phyloP scores from a whole-genome alignment of 23 tunicate genomes.

The Ciona savignyi region DNA sequence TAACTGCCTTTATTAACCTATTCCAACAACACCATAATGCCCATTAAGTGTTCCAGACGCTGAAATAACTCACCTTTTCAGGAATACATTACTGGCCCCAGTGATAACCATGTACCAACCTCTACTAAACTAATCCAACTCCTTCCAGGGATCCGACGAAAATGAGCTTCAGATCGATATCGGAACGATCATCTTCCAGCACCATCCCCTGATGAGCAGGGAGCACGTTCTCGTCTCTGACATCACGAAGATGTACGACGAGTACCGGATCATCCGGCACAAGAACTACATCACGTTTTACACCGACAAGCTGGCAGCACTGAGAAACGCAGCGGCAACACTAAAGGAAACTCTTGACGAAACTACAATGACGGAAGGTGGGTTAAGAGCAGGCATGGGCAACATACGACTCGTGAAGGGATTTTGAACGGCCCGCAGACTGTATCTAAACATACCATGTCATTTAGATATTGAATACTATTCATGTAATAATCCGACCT shows the following conservation, averaged over 20 bases:
- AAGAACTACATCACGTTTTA: slow-evolving; percentile 77
- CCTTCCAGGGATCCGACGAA: slow-evolving; percentile 57
- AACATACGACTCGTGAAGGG: no score
- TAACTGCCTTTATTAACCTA: no score
- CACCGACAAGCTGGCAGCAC: slow-evolving; percentile 56
- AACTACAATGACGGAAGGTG: slow-evolving; percentile 3
- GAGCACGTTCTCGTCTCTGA: slow-evolving; percentile 83
- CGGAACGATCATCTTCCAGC: slow-evolving; percentile 58
- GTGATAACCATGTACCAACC: no score
- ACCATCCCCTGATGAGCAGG: slow-evolving; percentile 89
- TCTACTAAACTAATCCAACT: background rate
- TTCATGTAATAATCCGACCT: no score
- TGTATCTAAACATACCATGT: no score
- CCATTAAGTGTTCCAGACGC: no score
- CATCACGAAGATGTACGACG: slow-evolving; percentile 57
- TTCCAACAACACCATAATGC: no score
- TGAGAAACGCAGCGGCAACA: slow-evolving; percentile 48
- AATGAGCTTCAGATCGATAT: slow-evolving; percentile 77
- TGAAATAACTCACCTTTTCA: no score
- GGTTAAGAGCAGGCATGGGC: background rate
- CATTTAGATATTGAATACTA: no score
- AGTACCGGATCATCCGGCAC: slow-evolving; percentile 62
- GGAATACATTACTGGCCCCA: no score
- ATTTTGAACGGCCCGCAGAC: no score
- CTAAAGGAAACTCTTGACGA: slow-evolving; percentile 7